Conservation (phyloP, 2,888 invertebrate species). For the Entomobrya proxima region DNA sequence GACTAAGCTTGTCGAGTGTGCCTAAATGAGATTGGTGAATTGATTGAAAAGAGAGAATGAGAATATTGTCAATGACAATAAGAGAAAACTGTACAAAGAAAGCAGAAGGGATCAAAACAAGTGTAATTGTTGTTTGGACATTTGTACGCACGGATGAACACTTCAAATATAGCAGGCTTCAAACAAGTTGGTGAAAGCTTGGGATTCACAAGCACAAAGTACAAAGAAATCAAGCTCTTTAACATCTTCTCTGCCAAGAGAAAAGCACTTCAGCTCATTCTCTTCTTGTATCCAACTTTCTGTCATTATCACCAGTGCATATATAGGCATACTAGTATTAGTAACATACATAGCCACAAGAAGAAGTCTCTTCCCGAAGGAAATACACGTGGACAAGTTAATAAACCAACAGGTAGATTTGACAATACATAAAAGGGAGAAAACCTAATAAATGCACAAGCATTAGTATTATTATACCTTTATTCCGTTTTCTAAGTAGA, state of each 20-base stretch:
- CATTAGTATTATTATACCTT: neutral
- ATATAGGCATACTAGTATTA: too few relatives aligned
- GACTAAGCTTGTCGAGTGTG: too few relatives aligned
- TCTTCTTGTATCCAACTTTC: neutral
- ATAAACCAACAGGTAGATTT: slow-evolving; percentile 68
- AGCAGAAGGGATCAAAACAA: too few relatives aligned
- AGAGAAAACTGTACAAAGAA: too few relatives aligned
- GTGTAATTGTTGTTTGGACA: neutral
- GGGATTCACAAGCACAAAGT: neutral
- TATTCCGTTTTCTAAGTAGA: neutral
- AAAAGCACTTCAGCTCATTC: neutral
- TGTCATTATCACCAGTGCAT: neutral
- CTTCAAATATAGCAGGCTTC: neutral
- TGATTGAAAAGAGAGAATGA: neutral
- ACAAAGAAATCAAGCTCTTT: slow-evolving; percentile 9
- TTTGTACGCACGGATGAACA: neutral
- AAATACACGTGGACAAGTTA: slow-evolving; percentile 65
- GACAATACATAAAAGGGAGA: neutral
- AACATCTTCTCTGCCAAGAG: neutral
- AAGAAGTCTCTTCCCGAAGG: neutral
- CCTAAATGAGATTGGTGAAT: too few relatives aligned
- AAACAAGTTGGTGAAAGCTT: slow-evolving; percentile 2
- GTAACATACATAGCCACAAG: neutral
- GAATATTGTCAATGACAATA: neutral
- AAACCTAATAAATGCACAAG: neutral